Evolutionary conservation across 2,888 invertebrate species (phyloP), one percentile per base, ranked within the genome.

Genomic region (Thereva unica): DNA sequence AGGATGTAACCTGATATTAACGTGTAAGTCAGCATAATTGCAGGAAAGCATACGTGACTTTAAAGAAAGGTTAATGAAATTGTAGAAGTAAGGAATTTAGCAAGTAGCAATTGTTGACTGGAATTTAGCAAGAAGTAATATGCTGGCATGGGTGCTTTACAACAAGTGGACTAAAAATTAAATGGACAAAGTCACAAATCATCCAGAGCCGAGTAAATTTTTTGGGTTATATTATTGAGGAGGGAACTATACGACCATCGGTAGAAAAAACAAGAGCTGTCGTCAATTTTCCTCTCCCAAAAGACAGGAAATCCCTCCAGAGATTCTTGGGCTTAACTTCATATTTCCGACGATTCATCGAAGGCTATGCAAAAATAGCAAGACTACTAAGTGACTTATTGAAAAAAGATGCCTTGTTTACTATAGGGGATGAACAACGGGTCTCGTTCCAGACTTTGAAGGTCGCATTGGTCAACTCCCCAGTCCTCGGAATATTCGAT

Each of bases 401-500:
- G 6, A 59, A 37, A 23, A 49, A 66, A n/a, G 34, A 59, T 37
- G 6, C 4, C 9, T 40, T 8, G 12, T 59, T 59, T 52, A n/a
- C 9, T 8, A 42, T 59, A 40, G 40, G 23, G 10, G 37, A 52
- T 0, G 10, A 50, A 8, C 41, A 66, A n/a, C 8, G 41, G 50
- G 35, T 45, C 2, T 40, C 59, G 9, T 66, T 66, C 12, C 35
- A 57, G 10, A 34, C 3, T 2, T 6, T 66, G 9, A 63, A 63
- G 35, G 40, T 45, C 10, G 23, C 10, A 7, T 45, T 67, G 5
- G n/a, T 3, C 40, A n/a, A 12, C 1, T 3, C 40, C 7, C 65
- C 68, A 8, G 67, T 70, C 9, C 41, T 68, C 4, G 12, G 41
- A 10, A 34, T 67, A 7, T 68, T 64, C 4, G 38, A 68, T 35